These are phyloP conservation scores for Drosophila koepferae DNA, from an alignment of 2,888 invertebrate genomes.

Conservation along the genomic window DNA sequence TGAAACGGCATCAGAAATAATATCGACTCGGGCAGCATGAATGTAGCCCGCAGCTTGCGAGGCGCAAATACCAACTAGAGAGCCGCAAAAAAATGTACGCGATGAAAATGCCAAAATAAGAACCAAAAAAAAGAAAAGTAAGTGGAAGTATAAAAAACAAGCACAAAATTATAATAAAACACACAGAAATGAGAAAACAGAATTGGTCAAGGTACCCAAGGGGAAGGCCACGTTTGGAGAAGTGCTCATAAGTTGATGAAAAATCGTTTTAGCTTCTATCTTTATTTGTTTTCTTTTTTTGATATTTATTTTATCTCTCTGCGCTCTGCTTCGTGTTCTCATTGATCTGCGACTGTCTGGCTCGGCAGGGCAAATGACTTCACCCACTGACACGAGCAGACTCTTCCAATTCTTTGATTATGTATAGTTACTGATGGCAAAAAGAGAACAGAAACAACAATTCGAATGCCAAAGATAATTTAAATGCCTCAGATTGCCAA, in stretches of 20 bases:
- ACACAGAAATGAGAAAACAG: conserved; percentile 43
- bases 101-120: conserved; percentile 30
- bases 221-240: conserved; percentile 44
- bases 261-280: conserved; percentile 39
- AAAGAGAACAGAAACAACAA: conserved; percentile 62
- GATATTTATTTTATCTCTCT: neutral
- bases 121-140: neutral
- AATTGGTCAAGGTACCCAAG: conserved; percentile 49
- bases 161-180: conserved; percentile 58
- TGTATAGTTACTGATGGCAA: conserved; percentile 70
- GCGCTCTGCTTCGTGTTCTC: conserved; percentile 16
- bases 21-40: conserved; percentile 72
- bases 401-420: conserved; percentile 38
- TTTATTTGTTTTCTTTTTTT: conserved; percentile 23
- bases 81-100: conserved; percentile 28
- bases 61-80: conserved; percentile 60
- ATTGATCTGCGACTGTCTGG: conserved; percentile 43
- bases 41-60: conserved; percentile 57
- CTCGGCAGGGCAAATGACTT: conserved; percentile 22
- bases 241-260: conserved; percentile 38
- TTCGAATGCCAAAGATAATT: conserved; percentile 61
- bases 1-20: conserved; percentile 65
- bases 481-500: conserved; percentile 51
- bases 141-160: neutral
- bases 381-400: conserved; percentile 35